Percentiles rank a stretch among this genome's conserved stretches.
Evolutionary conservation across 37 sponge, comb jelly and placozoan species (phyloP).

Genomic region (Mnemiopsis leidyi): DNA sequence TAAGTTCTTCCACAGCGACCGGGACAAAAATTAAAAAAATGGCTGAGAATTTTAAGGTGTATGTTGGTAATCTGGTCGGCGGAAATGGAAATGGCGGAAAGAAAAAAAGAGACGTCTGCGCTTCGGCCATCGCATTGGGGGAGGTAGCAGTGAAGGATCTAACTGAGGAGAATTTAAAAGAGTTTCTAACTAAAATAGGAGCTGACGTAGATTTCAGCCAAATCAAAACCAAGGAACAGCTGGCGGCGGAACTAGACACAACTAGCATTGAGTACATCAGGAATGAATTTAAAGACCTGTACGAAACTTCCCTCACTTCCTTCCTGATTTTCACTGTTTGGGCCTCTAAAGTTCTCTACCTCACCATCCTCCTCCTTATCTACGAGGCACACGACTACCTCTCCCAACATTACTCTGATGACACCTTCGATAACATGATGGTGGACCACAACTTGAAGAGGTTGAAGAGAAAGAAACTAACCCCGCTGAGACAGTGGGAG

Average conservation of each 20-base stretch:
- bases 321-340: background rate
- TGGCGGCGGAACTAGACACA: background rate
- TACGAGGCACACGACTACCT: background rate
- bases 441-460: background rate
- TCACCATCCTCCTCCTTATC: background rate
- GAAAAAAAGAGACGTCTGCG: background rate
- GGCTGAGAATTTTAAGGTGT: background rate
- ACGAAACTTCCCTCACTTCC: background rate
- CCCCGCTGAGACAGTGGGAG: background rate
- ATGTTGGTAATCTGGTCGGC: background rate
- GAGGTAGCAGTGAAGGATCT: background rate
- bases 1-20: background rate
- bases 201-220: background rate
- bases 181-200: background rate
- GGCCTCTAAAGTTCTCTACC: slow-evolving; percentile 4
- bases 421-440: slow-evolving; percentile 23
- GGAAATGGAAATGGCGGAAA: background rate
- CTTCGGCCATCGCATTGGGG: background rate
- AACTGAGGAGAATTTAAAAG: background rate
- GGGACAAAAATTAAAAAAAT: background rate
- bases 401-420: background rate
- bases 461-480: background rate
- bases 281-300: background rate
- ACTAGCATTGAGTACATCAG: background rate
- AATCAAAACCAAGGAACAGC: background rate